Base-by-base conservation (phyloP, 2,797 vertebrate genomes). In the Sebastes flavidus region DNA sequence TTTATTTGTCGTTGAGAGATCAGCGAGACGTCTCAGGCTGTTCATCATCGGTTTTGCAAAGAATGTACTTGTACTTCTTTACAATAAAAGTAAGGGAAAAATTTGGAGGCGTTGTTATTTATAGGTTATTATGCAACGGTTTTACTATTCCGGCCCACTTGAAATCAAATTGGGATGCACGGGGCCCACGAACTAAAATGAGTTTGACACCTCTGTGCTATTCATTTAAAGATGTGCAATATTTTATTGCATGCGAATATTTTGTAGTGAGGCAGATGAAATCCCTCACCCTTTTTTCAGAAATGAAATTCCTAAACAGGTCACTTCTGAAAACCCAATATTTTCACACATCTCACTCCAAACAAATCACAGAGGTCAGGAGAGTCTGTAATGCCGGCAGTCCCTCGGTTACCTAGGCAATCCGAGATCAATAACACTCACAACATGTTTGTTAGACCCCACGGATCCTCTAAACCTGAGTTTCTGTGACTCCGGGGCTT, bases 401-500 rank as follows among this genome's bases (percentile, higher is more conserved):
- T 65, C 65, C 78, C 62, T 71, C 58, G 32, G 76, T 84, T 79
- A 68, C 82, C 65, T 32, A 14, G 65, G 82, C 71, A 85, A 58
- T 69, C 52, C 72, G 55, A 61, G 83, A 95, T 94, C 91, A 91
- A 92, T 89, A 92, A 84, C 85, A 86, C 70, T 61, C 72, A 81
- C 69, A 85, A 66, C 83, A 87, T 87, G 78, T 88, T 91, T 92
- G 76, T 88, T 80, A 83, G 80, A 85, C 73, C 80, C 76, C 80
- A 70, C 24, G 78, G 87, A 86, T 80, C 80, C 75, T 79, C 70
- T 62, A 65, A 82, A 89, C 54, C 77, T 56, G 54, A 72, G 49
- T 85, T 72, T 77, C 62, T 88, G 56, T 88, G 78, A 84, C 89
- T 93, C 78, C 77, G 72, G 89, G 91, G 82, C 81, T 84, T 79